phyloP scores from a whole-genome alignment of 1,140 invertebrate genomes.

The Hypothenemus hampei region DNA sequence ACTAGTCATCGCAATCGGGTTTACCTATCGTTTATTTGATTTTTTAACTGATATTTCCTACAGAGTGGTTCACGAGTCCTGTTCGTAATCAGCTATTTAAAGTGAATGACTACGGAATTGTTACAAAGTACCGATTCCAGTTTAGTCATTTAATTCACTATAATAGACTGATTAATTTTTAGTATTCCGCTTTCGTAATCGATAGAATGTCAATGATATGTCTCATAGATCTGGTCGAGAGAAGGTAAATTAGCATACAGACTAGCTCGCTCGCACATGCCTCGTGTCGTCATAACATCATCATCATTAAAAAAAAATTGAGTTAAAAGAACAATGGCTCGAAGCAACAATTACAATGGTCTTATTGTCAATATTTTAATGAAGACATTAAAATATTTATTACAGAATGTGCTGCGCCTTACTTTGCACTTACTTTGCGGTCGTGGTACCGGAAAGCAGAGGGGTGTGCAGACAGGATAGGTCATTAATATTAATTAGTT shows the following conservation, averaged over 20 bases:
- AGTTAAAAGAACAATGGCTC: constrained; percentile 13
- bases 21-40: not conserved
- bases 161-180: no score
- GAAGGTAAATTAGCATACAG: no score
- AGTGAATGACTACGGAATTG: no score
- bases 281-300: not conserved
- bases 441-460: constrained; percentile 12
- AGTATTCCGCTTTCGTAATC: no score
- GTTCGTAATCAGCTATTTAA: no score
- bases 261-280: not conserved
- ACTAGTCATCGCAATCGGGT: not conserved
- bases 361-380: constrained; percentile 21
- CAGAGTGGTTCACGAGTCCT: no score
- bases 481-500: constrained; percentile 17
- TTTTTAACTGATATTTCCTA: no score
- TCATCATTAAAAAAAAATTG: no score
- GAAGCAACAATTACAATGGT: constrained; percentile 15
- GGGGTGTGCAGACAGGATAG: constrained; percentile 14
- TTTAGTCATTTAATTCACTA: no score
- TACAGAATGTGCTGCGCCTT: constrained; percentile 14
- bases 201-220: no score
- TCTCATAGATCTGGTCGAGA: no score
- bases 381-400: constrained; percentile 21
- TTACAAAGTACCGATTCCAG: no score
- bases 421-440: constrained; percentile 12